Base-by-base conservation (phyloP, 2,797 vertebrate species). In the Sebastes minor region DNA sequence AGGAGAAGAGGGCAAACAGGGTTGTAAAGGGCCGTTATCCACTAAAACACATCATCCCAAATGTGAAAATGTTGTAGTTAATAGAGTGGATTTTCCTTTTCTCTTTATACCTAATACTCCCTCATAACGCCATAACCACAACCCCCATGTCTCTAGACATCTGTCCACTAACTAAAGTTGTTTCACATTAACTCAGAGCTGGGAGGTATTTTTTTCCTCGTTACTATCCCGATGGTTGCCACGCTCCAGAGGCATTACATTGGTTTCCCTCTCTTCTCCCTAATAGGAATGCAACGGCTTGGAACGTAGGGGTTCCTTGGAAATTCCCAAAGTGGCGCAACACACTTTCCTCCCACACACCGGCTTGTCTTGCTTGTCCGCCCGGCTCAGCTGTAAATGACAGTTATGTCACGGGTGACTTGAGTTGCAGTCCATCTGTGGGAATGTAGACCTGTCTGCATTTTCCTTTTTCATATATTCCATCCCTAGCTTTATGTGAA, bases 321-420 rank as follows among this genome's bases (percentile, higher is more conserved):
- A 95, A 94, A 92, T 94, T 93, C 92, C 91, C 91, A 87, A 84
- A 92, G 91, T 91, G 86, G 12, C 2, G 38, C 65, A 89, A 78
- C 84, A 85, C 65, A 74, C 71, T 85, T 74, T 75, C 67, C 81
- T 86, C 86, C 64, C 61, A 85, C 74, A 25, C 71, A n/a, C 55
- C 2, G 63, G 52, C 78, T 70, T 35, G 60, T 84, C 74, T 72
- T 80, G 72, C 82, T 82, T 79, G 78, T 87, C 89, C 14, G 12
- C 60, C 81, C 76, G 35, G 73, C 75, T 88, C 89, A 89, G 83
- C 89, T 85, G 84, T 85, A 94, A 93, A 92, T 91, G 87, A 89
- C 89, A 88, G 90, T 91, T 92, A 89, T 92, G 89, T 92, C 87
- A 94, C 70, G 78, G 90, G 57, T 94, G 94, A 94, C 90, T 95